Base-by-base conservation (phyloP, 2,888 invertebrate genomes). In the Panorpa germanica region DNA sequence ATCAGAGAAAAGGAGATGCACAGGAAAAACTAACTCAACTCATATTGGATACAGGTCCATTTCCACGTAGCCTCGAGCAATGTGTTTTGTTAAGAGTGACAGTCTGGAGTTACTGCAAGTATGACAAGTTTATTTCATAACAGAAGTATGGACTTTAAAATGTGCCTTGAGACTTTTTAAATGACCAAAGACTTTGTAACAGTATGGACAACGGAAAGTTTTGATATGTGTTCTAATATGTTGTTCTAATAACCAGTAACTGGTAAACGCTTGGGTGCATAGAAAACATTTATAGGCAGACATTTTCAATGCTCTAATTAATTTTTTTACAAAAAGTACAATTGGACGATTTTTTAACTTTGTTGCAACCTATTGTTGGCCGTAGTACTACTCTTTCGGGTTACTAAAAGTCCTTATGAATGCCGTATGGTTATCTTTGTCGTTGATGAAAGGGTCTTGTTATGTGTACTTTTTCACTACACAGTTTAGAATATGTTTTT, bases 211-310 rank as follows among this genome's bases (percentile, higher is more conserved):
- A 31, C 80, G 77, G 61, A 95, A 96, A 1, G 96, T 95, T 47
- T 96, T 96, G 0, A 95, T 95, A 57, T 96, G 95, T 1, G 95
- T 96, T 29, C 95, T 66, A 44, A 95, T 86, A 61, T 96, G 95
- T 1, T 95, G 95, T 56, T 96, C 93, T 13, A 96, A 66, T 29
- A 96, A 59, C 95, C 95, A 96, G 4, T 95, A 95, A 9, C 95
- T 63, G 17, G 90, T 90, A 60, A 96, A 96, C 4, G 93, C 90
- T 50, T 96, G 96, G 17, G 93, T 93, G 50, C 95, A 96, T 24
- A 91, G 63, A 42, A 82, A 77, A 47, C 96, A 96, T 55, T 91
- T 91, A 65, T 93, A 95, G n/a, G n/a, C n/a, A n/a, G n/a, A n/a
- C 95, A 96, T 96, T 57, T 96, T 96, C 9, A 96, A 63, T 0